Base-by-base conservation (phyloP, 1,140 invertebrate species). In the Gonatopus flavifemur region DNA sequence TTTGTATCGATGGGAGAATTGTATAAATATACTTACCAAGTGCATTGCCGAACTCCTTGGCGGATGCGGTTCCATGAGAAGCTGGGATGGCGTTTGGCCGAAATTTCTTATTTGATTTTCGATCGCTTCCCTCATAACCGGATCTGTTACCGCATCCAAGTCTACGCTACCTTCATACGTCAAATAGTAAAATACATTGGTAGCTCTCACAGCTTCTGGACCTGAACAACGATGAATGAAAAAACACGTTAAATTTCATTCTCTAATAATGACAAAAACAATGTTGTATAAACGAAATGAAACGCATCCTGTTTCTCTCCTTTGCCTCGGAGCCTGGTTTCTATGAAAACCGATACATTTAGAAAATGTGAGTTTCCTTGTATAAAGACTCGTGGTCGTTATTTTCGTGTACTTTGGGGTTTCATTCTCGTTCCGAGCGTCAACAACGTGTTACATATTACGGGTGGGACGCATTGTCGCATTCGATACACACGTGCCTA, bases 101-200 rank as follows among this genome's bases (percentile, higher is more conserved):
- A 99, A 99, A 77, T 93, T 97, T 16, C 90, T 82, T 55, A 99
- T 98, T 80, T 99, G 97, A 79, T 98, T 96, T 71, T 98, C 95
- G 41, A 99, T 89, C 0, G 96, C 95, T 70, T 97, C 93, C 55
- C 86, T 86, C 83, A 97, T 96, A 1, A 97, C 85, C 0, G 87
- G 85, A 77, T 98, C 96, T 1, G 85, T 85, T 52, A 98, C 93
- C 1, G 88, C 83, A 39, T 97, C 93, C 36, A 98, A 80, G 51
- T 98, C 93, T 0, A 98, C 93, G 66, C 89, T 95, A 25, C 96
- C 96, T 78, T 99, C 98, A 75, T 99, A 99, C 0, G 98, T 99
- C 13, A 99, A 81, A 78, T 99, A 98, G 74, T 99, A 99, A 79
- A 99, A 99, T 3, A 99, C 94, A 80, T 99, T 99, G 2, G 94